Evolutionary conservation across 2,888 invertebrate genomes (phyloP), one percentile per base, ranked within the genome.

Genomic region (Tachina lurida): DNA sequence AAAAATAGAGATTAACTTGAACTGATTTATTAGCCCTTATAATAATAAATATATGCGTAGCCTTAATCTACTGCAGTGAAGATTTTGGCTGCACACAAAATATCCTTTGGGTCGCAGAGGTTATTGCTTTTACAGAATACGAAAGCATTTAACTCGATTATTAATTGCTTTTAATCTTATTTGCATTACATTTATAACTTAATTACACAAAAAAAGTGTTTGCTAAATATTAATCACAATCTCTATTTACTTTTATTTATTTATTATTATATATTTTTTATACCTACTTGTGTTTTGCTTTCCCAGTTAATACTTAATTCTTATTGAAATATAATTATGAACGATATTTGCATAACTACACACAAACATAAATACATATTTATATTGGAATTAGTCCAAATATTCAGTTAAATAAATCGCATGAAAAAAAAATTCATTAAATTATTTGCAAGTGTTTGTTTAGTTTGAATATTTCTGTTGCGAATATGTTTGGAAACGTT

Each of bases 341-440:
- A 43, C 15, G n/a, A 54, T 63, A 22, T 45, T 54, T 54, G n/a
- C 56, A 52, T 31, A 31, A 31, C 31, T 31, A 10, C 8, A 10
- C 49, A 12, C n/a, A 31, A n/a, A 54, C 10, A 22, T 54, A n/a
- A 19, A 49, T 10, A n/a, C n/a, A n/a, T n/a, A 10, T 49, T 60
- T 62, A 15, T 49, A 12, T 52, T 31, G 58, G 31, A 60, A 62
- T 74, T 52, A 19, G 13, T 54, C 43, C 49, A 52, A 74, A 60
- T 75, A 75, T 9, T 39, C 68, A 70, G 5, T 56, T 70, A 56
- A 75, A 76, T 58, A 58, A 76, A 65, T 71, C 71, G 45, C 43
- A 58, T 2, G 43, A 58, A 76, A 71, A 82, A 63, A 31, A 71
- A 82, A 76, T 82, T 82, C 75, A 82, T 82, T 63, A 76, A 76